Evolutionary conservation across 2,797 vertebrate genomes (phyloP).

Genomic region (Danio choprae): DNA sequence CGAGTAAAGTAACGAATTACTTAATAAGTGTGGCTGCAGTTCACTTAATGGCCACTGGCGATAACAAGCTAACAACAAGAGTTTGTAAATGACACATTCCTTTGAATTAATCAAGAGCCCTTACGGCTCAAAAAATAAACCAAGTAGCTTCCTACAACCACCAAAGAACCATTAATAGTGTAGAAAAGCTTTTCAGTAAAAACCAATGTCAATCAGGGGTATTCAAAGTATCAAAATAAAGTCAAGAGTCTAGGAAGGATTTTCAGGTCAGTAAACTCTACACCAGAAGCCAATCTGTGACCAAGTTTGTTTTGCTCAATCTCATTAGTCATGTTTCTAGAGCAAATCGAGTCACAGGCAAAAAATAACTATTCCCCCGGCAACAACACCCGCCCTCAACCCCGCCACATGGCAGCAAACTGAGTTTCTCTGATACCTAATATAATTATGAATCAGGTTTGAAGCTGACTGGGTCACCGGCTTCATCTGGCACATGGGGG

Average conservation of each 20-base stretch:
- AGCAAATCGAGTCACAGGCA: conserved; percentile 49
- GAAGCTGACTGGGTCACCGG: conserved; percentile 34
- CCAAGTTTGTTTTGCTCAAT: conserved; percentile 43
- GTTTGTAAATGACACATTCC: no score
- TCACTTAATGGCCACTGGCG: no score
- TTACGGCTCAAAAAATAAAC: no score
- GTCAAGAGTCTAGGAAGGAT: background rate
- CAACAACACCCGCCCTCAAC: conserved; percentile 34
- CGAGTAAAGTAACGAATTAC: no score
- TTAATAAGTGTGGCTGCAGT: no score
- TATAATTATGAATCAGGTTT: conserved; percentile 56
- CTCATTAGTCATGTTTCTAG: conserved; percentile 61
- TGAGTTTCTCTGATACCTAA: conserved; percentile 54
- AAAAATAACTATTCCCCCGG: conserved; percentile 46
- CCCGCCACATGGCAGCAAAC: conserved; percentile 50
- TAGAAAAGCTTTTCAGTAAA: background rate
- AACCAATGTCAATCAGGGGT: background rate
- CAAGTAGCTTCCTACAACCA: background rate
- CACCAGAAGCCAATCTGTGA: conserved; percentile 38
- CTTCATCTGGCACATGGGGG: conserved; percentile 15
- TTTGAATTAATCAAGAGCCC: background rate
- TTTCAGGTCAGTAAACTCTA: conserved; percentile 43
- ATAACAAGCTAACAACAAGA: no score
- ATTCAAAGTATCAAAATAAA: conserved; percentile 16
- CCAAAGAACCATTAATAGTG: background rate